These are phyloP conservation scores for Helleia helle DNA, from an alignment of 2,888 invertebrate species.

Conservation along the genomic window DNA sequence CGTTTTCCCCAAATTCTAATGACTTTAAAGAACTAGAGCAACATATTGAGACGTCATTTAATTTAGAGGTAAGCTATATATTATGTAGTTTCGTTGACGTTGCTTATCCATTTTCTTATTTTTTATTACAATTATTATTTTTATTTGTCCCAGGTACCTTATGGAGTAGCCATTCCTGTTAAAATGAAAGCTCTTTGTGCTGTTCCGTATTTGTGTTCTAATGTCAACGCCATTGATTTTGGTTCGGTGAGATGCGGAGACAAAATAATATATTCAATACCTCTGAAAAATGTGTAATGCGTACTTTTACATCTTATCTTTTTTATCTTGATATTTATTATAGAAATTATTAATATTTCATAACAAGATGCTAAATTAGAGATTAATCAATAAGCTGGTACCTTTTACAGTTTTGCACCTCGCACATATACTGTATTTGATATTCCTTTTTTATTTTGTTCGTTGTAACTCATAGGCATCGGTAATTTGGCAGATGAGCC, in stretches of 20 bases:
- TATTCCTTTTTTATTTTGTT: too few species aligned
- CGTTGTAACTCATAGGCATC: too few species aligned
- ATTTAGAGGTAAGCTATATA: conserved; percentile 53
- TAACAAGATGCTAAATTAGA: too few species aligned
- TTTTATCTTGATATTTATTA: not conserved
- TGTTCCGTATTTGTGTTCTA: conserved; percentile 67
- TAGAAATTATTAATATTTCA: too few species aligned
- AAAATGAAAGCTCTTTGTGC: conserved; percentile 71
- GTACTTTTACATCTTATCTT: conserved; percentile 21
- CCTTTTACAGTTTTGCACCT: too few species aligned
- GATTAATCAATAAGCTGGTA: too few species aligned
- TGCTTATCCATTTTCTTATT: too few species aligned
- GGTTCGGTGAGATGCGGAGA: conserved; percentile 74
- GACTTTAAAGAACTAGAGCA: conserved; percentile 58
- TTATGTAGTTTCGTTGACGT: too few species aligned
- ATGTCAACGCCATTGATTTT: conserved; percentile 61
- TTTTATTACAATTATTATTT: too few species aligned
- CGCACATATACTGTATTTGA: too few species aligned
- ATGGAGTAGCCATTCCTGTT: conserved; percentile 75
- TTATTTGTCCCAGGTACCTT: conserved; percentile 52
- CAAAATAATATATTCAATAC: conserved; percentile 65
- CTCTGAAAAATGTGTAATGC: conserved; percentile 72
- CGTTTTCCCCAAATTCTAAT: conserved; percentile 61
- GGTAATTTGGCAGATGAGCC: too few species aligned
- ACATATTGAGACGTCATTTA: conserved; percentile 48